These are phyloP conservation scores for Diacarnus erythraeanus DNA, from an alignment of 37 sponge, comb jelly and placozoan species.

Conservation along the genomic window DNA sequence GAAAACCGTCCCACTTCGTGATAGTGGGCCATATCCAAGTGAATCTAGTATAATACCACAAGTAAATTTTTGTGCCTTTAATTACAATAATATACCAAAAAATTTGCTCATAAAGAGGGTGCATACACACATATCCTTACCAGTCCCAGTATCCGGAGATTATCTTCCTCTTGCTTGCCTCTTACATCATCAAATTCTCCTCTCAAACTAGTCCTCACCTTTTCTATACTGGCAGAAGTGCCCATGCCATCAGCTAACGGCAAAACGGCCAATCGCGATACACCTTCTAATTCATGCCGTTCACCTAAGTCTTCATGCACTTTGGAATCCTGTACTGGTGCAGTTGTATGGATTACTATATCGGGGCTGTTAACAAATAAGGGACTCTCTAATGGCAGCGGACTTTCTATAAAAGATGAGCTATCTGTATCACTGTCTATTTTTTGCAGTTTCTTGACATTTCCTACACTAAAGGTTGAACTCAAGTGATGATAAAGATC, in stretches of 20 bases:
- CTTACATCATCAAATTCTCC: background rate
- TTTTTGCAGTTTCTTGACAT: background rate
- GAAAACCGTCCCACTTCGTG: constrained; percentile 80
- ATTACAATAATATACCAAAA: background rate
- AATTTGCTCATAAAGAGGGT: too few species aligned
- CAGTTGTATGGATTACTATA: background rate
- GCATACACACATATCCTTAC: too few species aligned
- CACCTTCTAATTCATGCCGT: background rate
- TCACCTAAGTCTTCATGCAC: background rate
- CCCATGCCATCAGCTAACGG: background rate
- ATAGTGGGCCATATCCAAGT: constrained; percentile 78
- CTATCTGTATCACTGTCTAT: background rate
- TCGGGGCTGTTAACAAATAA: background rate
- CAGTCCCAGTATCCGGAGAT: constrained; percentile 44
- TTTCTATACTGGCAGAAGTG: constrained; percentile 28
- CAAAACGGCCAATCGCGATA: background rate
- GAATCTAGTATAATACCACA: constrained; percentile 67
- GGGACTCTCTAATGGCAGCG: constrained; percentile 21
- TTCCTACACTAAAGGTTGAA: background rate
- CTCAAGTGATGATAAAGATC: constrained; percentile 3
- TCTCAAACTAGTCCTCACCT: constrained; percentile 8
- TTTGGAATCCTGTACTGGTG: background rate
- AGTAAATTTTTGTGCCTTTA: background rate
- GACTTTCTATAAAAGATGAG: background rate
- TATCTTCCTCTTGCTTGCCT: background rate